Evolutionary conservation across 2,888 invertebrate species (phyloP).

Genomic region (Drosophila greeni): DNA sequence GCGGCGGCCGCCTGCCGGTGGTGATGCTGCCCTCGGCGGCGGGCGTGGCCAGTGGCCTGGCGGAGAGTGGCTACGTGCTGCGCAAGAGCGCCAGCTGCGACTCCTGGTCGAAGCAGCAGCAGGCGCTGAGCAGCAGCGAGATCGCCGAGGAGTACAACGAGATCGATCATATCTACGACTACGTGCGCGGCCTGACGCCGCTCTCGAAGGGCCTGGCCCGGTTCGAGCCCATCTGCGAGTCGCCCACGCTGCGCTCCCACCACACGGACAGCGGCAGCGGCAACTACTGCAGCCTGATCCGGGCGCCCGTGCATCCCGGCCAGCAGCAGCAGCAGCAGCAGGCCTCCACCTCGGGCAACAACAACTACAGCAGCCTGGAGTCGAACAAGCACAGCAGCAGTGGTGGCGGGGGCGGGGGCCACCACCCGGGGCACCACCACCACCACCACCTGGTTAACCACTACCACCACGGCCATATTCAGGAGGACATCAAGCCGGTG

Average conservation of each 20-base stretch:
- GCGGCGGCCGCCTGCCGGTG: constrained; percentile 74
- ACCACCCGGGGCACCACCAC: constrained; percentile 71
- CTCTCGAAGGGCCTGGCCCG: constrained; percentile 86
- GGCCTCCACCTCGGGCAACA: constrained; percentile 59
- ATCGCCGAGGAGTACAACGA: constrained; percentile 94
- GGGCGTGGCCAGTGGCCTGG: constrained; percentile 72
- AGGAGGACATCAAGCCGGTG: constrained; percentile 87
- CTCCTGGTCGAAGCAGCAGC: constrained; percentile 79
- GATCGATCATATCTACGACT: constrained; percentile 97
- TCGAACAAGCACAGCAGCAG: constrained; percentile 77
- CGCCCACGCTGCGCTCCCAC: constrained; percentile 78
- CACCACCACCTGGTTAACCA: constrained; percentile 73
- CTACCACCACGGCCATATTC: constrained; percentile 81
- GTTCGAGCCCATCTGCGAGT: constrained; percentile 80
- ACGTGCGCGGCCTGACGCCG: constrained; percentile 94
- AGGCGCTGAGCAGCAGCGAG: constrained; percentile 79
- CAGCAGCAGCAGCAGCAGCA: constrained; percentile 37
- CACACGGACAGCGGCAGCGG: constrained; percentile 78
- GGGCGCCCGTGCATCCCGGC: constrained; percentile 68
- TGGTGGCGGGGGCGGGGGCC: constrained; percentile 77
- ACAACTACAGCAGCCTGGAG: constrained; percentile 78
- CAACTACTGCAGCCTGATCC: constrained; percentile 78
- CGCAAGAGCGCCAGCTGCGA: constrained; percentile 89
- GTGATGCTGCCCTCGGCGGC: constrained; percentile 78
- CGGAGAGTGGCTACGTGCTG: constrained; percentile 84